Evolutionary conservation across 2,797 vertebrate species (phyloP).

Genomic region (Chloroceryle inda): DNA sequence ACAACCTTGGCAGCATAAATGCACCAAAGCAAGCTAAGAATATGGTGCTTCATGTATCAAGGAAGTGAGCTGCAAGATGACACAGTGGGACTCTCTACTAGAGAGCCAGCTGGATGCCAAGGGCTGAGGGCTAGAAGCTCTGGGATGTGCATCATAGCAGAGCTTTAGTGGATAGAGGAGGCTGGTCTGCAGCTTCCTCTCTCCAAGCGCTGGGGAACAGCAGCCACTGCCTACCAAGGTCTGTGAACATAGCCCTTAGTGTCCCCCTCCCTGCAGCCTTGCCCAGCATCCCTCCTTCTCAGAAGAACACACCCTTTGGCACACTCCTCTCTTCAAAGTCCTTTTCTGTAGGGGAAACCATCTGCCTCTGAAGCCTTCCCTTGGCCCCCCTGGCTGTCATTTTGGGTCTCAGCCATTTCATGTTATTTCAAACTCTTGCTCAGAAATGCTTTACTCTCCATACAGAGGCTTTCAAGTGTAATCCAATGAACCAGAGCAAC

Average conservation of each 20-base stretch:
- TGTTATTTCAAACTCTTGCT: constrained; percentile 72
- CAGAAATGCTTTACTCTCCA: constrained; percentile 71
- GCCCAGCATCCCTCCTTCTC: background rate
- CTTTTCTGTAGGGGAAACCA: constrained; percentile 14
- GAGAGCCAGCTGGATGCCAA: background rate
- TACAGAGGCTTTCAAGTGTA: constrained; percentile 74
- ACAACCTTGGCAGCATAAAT: background rate
- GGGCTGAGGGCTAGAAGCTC: background rate
- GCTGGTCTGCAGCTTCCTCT: background rate
- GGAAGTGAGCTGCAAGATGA: background rate
- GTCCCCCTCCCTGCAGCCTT: background rate
- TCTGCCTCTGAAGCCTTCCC: constrained; percentile 8
- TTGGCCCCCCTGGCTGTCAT: background rate
- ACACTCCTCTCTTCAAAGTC: background rate
- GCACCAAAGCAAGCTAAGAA: background rate
- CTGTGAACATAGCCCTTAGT: background rate
- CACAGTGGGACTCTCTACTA: background rate
- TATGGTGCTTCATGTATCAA: background rate
- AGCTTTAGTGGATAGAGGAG: background rate
- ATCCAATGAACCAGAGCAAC: constrained; percentile 67
- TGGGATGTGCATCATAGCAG: background rate
- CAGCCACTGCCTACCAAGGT: background rate
- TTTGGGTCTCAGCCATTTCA: constrained; percentile 53
- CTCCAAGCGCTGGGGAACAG: background rate
- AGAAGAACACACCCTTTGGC: background rate